Conservation (phyloP, 2,113 vertebrate genomes). For the Caranx melampygus region DNA sequence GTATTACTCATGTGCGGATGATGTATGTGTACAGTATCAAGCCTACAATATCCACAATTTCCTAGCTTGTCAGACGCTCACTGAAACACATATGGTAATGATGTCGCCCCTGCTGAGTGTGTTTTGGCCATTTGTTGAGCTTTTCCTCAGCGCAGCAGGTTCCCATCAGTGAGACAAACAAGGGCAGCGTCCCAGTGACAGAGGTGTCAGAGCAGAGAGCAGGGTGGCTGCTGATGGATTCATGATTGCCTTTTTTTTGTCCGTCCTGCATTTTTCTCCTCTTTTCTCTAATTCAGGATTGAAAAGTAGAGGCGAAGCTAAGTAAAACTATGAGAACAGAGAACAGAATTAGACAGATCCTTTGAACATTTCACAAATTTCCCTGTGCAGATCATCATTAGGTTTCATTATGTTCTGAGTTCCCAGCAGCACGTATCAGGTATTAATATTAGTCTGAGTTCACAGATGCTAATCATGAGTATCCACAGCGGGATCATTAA, state of each 20-base stretch:
- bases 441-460: not conserved
- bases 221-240: not conserved
- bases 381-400: not conserved
- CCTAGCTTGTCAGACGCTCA: not conserved
- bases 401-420: not conserved
- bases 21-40: not conserved
- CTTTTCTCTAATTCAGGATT: not conserved
- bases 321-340: too few species aligned
- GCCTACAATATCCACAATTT: not conserved
- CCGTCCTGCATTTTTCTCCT: not conserved
- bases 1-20: not conserved
- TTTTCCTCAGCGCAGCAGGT: conserved; percentile 14
- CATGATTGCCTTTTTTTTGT: not conserved
- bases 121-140: conserved; percentile 3
- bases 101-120: conserved; percentile 1
- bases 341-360: too few species aligned
- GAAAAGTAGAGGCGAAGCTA: not conserved
- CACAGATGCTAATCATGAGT: not conserved
- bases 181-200: conserved; percentile 31
- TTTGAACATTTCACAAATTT: not conserved
- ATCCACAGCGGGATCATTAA: not conserved
- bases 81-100: conserved; percentile 6
- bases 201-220: conserved; percentile 24
- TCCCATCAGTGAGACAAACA: conserved; percentile 11
- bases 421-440: not conserved